A percentile compares a stretch with the other conserved stretches of the same genome.
Conservation (phyloP, 64 coral and sea anemone species). For the Porites lutea region DNA sequence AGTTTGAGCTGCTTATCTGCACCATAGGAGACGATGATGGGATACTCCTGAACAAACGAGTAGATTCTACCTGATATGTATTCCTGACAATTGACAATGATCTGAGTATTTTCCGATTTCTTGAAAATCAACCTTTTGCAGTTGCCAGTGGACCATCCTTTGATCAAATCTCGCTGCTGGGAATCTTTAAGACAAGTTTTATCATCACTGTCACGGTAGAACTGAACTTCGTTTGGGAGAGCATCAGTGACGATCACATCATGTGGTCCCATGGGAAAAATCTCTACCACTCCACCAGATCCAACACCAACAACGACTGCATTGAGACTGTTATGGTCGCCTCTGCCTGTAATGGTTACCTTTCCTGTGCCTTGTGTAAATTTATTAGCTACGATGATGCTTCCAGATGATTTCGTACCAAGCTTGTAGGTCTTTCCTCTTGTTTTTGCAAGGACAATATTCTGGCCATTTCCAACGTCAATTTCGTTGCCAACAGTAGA, state of each 20-base stretch:
- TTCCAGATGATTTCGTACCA: constrained; percentile 1
- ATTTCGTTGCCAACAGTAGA: background rate
- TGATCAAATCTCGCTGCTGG: constrained; percentile 7
- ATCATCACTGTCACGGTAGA: background rate
- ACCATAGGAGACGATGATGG: constrained; percentile 5
- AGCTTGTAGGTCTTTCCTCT: constrained; percentile 24
- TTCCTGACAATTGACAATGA: background rate
- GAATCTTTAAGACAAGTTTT: background rate
- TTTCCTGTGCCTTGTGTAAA: constrained; percentile 19
- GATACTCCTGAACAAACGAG: background rate
- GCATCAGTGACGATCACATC: constrained; percentile 24
- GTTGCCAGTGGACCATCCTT: background rate
- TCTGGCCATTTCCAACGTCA: constrained; percentile 17
- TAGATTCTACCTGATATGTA: background rate
- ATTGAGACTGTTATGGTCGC: background rate
- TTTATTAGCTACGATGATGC: constrained; percentile 13
- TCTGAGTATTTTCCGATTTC: constrained; percentile 16
- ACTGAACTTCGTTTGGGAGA: background rate
- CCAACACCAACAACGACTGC: constrained; percentile 33
- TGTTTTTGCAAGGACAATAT: constrained; percentile 10
- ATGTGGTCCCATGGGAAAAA: background rate
- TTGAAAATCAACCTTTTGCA: constrained; percentile 6
- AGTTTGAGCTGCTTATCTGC: background rate
- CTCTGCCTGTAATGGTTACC: background rate
- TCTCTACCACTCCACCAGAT: constrained; percentile 4